Evolutionary conservation across 1,140 invertebrate species (phyloP).

Genomic region (Ips typographus): DNA sequence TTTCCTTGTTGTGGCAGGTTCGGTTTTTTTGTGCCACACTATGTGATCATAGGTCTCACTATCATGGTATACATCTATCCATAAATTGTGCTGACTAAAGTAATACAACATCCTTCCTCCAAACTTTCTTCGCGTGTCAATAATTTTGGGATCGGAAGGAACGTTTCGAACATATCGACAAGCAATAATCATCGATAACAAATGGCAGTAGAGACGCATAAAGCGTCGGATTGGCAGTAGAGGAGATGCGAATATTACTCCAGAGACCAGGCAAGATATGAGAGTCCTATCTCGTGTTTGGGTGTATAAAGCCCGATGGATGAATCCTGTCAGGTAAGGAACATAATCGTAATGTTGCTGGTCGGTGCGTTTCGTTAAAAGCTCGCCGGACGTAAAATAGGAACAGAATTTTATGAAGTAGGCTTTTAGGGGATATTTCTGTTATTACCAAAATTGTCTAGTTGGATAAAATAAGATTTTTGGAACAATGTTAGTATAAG

Average conservation of each 20-base stretch:
- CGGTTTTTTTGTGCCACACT: too few relatives aligned
- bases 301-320: constrained; percentile 40
- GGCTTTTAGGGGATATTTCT: too few relatives aligned
- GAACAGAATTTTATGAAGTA: too few relatives aligned
- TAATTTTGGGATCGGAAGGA: constrained; percentile 21
- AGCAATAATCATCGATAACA: constrained; percentile 48
- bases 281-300: constrained; percentile 41
- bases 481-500: too few relatives aligned
- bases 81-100: too few relatives aligned
- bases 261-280: constrained; percentile 44
- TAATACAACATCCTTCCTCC: background rate
- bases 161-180: constrained; percentile 35
- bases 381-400: background rate
- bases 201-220: constrained; percentile 44
- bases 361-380: constrained; percentile 30
- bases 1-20: too few relatives aligned
- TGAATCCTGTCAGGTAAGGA: constrained; percentile 38
- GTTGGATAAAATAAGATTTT: too few relatives aligned
- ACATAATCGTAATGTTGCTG: constrained; percentile 39
- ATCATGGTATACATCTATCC: too few relatives aligned
- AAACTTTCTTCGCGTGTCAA: constrained; percentile 1
- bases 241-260: constrained; percentile 47
- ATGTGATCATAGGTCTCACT: too few relatives aligned
- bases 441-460: too few relatives aligned
- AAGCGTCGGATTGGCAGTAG: constrained; percentile 43